A percentile compares a stretch with the other conserved stretches of the same genome.
Evolutionary conservation across 1,140 invertebrate genomes (phyloP).

Genomic region (Papilio polyxenes): DNA sequence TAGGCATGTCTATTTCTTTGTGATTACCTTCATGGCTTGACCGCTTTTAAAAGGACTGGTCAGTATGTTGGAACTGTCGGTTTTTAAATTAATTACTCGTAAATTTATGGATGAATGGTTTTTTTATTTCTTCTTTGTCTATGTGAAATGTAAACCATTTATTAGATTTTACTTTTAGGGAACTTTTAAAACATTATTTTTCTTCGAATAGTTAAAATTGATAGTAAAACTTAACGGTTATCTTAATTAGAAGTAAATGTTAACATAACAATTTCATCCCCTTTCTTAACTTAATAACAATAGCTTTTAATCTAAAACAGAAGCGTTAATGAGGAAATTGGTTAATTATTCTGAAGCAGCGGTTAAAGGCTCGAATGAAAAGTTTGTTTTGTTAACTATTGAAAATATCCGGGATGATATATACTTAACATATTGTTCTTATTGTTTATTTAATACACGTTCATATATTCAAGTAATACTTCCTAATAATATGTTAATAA

Average conservation of each 20-base stretch:
- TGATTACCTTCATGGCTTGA: not conserved
- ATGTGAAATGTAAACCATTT: too few species aligned
- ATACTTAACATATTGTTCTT: not conserved
- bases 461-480: not conserved
- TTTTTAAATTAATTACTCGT: too few species aligned
- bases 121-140: too few species aligned
- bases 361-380: not conserved
- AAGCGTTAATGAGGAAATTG: not conserved
- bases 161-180: too few species aligned
- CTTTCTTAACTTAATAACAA: not conserved
- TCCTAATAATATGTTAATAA: not conserved
- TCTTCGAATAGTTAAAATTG: not conserved
- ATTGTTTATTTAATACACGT: not conserved
- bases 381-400: conserved; percentile 15
- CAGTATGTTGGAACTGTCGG: too few species aligned
- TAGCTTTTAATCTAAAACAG: not conserved
- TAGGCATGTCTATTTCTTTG: too few species aligned
- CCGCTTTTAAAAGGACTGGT: not conserved
- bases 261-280: not conserved
- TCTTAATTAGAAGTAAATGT: not conserved
- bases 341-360: not conserved
- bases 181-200: too few species aligned
- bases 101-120: too few species aligned
- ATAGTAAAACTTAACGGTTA: not conserved
- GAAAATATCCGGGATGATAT: not conserved